Evolutionary conservation across 2,888 invertebrate species (phyloP).

Genomic region (Ochropleura plecta): DNA sequence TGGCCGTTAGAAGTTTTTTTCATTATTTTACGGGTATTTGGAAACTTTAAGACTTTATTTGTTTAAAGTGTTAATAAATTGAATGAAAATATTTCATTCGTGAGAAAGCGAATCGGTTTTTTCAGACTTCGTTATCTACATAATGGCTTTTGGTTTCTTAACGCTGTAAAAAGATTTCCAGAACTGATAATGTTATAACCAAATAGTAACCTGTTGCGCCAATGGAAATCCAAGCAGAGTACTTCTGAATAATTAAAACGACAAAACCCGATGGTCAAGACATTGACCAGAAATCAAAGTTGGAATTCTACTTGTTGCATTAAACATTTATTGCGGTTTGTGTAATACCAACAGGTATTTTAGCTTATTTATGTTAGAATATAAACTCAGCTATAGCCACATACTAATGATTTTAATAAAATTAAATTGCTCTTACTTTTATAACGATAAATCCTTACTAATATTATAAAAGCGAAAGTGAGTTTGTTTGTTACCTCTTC

Average conservation of each 20-base stretch:
- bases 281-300: slow-evolving; percentile 4
- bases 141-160: background rate
- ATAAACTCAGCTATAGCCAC: background rate
- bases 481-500: too few relatives aligned
- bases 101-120: background rate
- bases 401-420: background rate
- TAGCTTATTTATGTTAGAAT: background rate
- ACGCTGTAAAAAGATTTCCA: background rate
- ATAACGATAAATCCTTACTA: background rate
- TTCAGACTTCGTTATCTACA: background rate
- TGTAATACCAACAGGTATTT: background rate
- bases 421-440: background rate
- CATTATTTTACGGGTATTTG: slow-evolving; percentile 54
- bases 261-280: slow-evolving; percentile 14
- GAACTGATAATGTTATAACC: background rate
- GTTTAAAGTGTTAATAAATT: slow-evolving; percentile 27
- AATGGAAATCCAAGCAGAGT: slow-evolving; percentile 11
- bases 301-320: slow-evolving; percentile 3
- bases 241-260: slow-evolving; percentile 28
- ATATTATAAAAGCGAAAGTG: too few relatives aligned
- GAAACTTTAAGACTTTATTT: slow-evolving; percentile 42
- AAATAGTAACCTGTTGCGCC: background rate
- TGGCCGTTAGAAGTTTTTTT: slow-evolving; percentile 47
- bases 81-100: background rate
- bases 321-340: slow-evolving; percentile 23